Evolutionary conservation across 2,113 vertebrate genomes (phyloP), one percentile per base, ranked within the genome.

Genomic region (Ibidorhyncha struthersii): DNA sequence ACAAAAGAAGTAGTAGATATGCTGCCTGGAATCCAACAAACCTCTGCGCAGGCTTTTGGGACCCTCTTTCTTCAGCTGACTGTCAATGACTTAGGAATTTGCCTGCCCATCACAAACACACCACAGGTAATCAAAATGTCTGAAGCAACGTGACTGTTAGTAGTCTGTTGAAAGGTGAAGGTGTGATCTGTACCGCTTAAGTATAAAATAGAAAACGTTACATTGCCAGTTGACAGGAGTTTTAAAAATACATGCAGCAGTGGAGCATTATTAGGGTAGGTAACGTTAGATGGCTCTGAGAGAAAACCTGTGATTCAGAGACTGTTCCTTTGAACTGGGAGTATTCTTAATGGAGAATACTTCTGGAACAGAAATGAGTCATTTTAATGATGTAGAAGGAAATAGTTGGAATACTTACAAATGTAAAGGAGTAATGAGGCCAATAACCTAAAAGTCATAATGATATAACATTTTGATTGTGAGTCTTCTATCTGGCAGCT

Each of bases 1-100:
- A 99, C 99, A 3, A 99, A 99, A 94, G 99, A 99, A 96, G 99
- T 99, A 83, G 99, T 99, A 67, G 99, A 99, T 91, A 99, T 99
- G 98, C 97, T 99, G 73, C 99, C 99, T 32, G 99, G 99, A 69
- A 99, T 99, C 96, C 99, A 99, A 49, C 99, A 99, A 93, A 99
- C 99, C 23, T 99, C 99, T 8, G 99, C 98, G 2, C 99, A 99
- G 96, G 99, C 99, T 65, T 99, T 99, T 95, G 99, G 99, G 93
- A 99, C 99, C 3, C 99, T 99, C 21, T 99, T 99, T 95, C 99
- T 99, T 80, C 99, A 99, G 70, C 98, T 99, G 73, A 99, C 99
- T 12, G 99, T 99, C 82, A 99, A 99, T 59, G 99, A 99, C 77
- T 97, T 99, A 43, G 99, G 99, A 36, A 99, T 99, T 96, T 99